phyloP scores from a whole-genome alignment of 1,140 invertebrate genomes.

The Drosophila lini region DNA sequence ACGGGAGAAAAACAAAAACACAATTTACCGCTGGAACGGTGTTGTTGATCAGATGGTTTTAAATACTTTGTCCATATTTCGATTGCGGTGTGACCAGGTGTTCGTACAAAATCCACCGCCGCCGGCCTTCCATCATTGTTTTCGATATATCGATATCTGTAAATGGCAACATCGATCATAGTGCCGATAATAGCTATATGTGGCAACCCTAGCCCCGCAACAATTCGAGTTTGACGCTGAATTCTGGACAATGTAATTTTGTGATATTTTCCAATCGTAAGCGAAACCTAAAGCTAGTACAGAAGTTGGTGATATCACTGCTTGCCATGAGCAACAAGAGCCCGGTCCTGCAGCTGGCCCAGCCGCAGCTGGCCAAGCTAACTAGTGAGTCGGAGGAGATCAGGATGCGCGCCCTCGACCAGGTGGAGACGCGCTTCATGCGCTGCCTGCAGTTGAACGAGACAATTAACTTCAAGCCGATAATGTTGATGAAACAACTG shows the following conservation, averaged over 20 bases:
- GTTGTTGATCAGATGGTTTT: slow-evolving; percentile 16
- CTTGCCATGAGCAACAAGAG: slow-evolving; percentile 3
- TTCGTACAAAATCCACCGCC: too few species aligned
- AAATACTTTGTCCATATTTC: background rate
- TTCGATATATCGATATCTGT: background rate
- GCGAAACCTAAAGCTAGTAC: background rate
- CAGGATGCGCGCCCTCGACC: slow-evolving; percentile 71
- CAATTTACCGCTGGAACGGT: slow-evolving; percentile 1
- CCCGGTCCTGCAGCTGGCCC: slow-evolving; percentile 18
- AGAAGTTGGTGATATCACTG: background rate
- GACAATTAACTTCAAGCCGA: slow-evolving; percentile 56
- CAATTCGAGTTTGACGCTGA: slow-evolving; percentile 14
- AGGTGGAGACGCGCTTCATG: slow-evolving; percentile 61
- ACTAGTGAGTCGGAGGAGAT: slow-evolving; percentile 71
- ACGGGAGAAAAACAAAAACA: slow-evolving; percentile 3
- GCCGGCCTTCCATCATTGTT: too few species aligned
- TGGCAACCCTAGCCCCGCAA: slow-evolving; percentile 7
- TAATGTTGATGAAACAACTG: slow-evolving; percentile 68
- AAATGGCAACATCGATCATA: background rate
- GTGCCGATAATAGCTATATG: background rate
- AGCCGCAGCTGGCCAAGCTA: slow-evolving; percentile 56
- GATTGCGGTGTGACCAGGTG: too few species aligned
- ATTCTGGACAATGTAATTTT: slow-evolving; percentile 17
- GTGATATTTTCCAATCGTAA: background rate
- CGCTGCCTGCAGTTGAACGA: slow-evolving; percentile 52